Base-by-base conservation (phyloP, 2,113 vertebrate species). In the Tragelaphus strepsiceros region DNA sequence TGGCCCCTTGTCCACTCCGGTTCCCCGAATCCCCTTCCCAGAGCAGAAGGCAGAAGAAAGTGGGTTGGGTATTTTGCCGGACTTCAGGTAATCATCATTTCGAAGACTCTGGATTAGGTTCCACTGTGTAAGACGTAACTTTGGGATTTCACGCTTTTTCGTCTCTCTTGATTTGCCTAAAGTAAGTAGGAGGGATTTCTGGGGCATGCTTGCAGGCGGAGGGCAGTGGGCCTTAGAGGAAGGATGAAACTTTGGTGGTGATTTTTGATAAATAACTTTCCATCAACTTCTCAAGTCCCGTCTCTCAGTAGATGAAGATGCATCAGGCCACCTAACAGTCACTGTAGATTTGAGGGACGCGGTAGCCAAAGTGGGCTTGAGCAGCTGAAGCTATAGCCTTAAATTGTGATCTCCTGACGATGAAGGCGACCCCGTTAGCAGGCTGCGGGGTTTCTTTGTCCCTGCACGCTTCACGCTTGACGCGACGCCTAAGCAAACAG, bases 361-460 rank as follows among this genome's bases (percentile, higher is more conserved):
- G 0, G 74, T 17, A 74, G n/a, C 62, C 24, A 46, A 39, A 9
- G 15, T 22, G 32, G 26, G n/a, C 62, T 71, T 49, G 49, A 88
- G 49, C 91, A 54, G 56, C 78, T 7, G 74, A 14, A 80, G 30
- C 59, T 32, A 13, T 2, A 82, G 86, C 59, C 53, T 46, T 22
- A 54, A 81, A n/a, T 35, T 87, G 39, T 59, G 61, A 17, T 83
- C 94, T 85, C 21, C 4, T 5, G 78, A 84, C 16, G 88, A 90
- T 11, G 83, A 82, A 92, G 61, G 84, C 56, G 77, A 89, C 92
- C 26, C 17, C 7, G 3, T 61, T 35, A 22, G 49, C 6, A 58
- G 78, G 84, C 92, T 84, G 85, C 32, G 35, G 58, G 67, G 21
- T 90, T 92, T 88, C 97, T 98, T 98, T 97, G 97, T 97, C 94